These are phyloP conservation scores for Drosophila kepulauana DNA, from an alignment of 1,140 invertebrate species.

Conservation along the genomic window DNA sequence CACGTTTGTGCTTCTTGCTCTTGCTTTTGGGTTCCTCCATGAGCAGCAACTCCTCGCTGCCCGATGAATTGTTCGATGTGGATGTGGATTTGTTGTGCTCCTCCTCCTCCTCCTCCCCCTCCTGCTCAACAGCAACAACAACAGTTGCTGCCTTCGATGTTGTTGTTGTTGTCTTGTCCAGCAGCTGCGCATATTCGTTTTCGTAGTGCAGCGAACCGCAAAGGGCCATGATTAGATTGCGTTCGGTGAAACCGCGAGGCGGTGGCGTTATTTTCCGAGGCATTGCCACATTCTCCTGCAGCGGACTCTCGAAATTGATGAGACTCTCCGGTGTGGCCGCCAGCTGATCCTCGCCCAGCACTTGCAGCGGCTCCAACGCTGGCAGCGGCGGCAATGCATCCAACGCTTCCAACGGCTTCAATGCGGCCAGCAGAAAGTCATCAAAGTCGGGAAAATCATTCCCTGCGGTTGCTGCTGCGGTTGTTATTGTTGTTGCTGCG, in stretches of 20 bases:
- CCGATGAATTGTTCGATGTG: conserved; percentile 73
- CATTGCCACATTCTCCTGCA: conserved; percentile 64
- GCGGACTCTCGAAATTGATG: conserved; percentile 81
- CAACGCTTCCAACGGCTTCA: conserved; percentile 51
- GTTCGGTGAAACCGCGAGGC: conserved; percentile 67
- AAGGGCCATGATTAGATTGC: conserved; percentile 78
- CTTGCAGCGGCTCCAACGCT: conserved; percentile 66
- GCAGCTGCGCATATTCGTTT: conserved; percentile 51
- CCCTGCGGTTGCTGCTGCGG: not conserved
- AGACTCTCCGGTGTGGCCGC: conserved; percentile 53
- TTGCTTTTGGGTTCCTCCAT: conserved; percentile 76
- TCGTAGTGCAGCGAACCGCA: conserved; percentile 82
- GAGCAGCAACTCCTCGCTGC: conserved; percentile 74
- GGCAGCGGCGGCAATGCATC: conserved; percentile 72
- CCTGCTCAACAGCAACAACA: too few relatives aligned
- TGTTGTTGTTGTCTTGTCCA: conserved; percentile 11
- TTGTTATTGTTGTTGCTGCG: not conserved
- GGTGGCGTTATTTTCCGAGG: conserved; percentile 64
- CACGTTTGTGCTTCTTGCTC: conserved; percentile 77
- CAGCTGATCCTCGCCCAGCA: conserved; percentile 19
- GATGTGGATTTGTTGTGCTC: conserved; percentile 53
- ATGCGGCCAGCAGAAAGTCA: conserved; percentile 58
- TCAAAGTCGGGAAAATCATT: conserved; percentile 48
- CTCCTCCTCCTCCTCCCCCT: not conserved
- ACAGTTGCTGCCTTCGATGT: conserved; percentile 10